Base-by-base conservation (phyloP, 2,888 invertebrate species). In the Drosophila sordidapex region DNA sequence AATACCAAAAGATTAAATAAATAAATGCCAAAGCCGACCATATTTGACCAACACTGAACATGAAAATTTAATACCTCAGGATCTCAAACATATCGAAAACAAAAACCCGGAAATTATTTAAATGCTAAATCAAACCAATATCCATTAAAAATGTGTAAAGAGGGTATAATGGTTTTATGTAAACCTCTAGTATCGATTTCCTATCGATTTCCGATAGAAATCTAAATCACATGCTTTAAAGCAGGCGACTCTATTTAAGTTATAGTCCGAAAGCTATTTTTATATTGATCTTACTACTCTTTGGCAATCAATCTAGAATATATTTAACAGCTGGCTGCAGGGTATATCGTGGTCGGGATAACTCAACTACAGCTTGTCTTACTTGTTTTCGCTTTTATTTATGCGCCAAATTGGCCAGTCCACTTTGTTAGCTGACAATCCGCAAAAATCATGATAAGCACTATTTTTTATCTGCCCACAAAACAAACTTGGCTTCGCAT, bases 401-500 rank as follows among this genome's bases (percentile, higher is more conserved):
- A 69, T 49, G 40, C 53, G 57, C 69, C 70, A 71, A 76, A 72
- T 75, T 72, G 72, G 61, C 54, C 40, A 25, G 35, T 6, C 3
- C 25, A 25, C 11, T 36, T 54, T 36, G 40, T 71, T 74, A 68
- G 25, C 70, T 69, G 53, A 70, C 46, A 46, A 46, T 69, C 21
- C 15, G 65, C 57, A 57, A 46, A 46, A 46, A 61, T 63, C 59
- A 43, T 38, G 40, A 52, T 53, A 29, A 25, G 48, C 15, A 35
- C 29, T 56, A 46, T 15, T 25, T 57, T 36, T 38, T 58, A 49
- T 78, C 65, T 56, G 36, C 46, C 53, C 71, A 54, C 59, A 64
- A 49, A 52, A 63, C 43, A 76, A 72, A 65, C 70, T 74, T 74
- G 59, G 18, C 59, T 46, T 52, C 63, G 81, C 74, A 83, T 83